phyloP scores from a whole-genome alignment of 2,113 vertebrate genomes.

The Genyomyrus donnyi region DNA sequence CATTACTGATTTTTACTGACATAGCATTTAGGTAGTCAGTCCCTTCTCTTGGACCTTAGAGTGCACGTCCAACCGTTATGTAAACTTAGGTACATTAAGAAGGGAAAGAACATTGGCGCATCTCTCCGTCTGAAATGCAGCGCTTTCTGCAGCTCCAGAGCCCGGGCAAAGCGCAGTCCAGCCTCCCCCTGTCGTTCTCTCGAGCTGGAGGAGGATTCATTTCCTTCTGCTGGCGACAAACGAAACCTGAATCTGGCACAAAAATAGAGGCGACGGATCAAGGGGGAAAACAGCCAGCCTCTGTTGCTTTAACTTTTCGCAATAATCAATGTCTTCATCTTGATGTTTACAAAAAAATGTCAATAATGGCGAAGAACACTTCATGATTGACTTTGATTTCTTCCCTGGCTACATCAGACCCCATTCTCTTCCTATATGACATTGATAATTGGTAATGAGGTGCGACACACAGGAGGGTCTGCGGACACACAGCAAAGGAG shows the following conservation, averaged over 20 bases:
- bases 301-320: slow-evolving; percentile 16
- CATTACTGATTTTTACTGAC: background rate
- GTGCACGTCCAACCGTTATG: background rate
- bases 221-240: background rate
- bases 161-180: background rate
- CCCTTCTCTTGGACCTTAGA: background rate
- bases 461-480: slow-evolving; percentile 11
- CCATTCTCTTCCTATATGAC: slow-evolving; percentile 21
- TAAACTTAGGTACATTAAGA: background rate
- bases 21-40: background rate
- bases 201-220: background rate
- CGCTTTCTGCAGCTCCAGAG: background rate
- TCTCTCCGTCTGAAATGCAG: background rate
- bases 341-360: slow-evolving; percentile 25
- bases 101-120: background rate
- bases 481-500: background rate
- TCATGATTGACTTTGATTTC: slow-evolving; percentile 27
- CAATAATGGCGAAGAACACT: slow-evolving; percentile 16
- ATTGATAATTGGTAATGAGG: slow-evolving; percentile 28
- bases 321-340: slow-evolving; percentile 23
- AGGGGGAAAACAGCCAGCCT: background rate
- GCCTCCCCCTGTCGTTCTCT: background rate
- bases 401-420: slow-evolving; percentile 12
- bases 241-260: background rate
- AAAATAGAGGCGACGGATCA: background rate